phyloP scores from a whole-genome alignment of 1,140 invertebrate genomes.

The Mesaphorura yosii region DNA sequence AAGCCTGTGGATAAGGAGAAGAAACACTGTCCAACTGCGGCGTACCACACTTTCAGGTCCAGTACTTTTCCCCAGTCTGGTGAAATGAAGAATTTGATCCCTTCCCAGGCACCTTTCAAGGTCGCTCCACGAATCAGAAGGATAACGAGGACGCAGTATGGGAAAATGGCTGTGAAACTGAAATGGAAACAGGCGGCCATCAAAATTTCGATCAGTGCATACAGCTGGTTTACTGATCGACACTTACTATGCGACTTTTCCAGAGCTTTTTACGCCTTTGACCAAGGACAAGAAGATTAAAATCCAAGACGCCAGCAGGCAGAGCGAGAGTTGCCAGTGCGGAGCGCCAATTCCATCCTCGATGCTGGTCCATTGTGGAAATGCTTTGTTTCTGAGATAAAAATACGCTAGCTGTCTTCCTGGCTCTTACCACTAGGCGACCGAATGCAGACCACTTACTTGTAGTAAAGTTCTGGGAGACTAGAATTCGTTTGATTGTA shows the following conservation, averaged over 20 bases:
- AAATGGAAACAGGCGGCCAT: conserved; percentile 59
- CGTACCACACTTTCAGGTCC: conserved; percentile 49
- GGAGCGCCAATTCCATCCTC: conserved; percentile 58
- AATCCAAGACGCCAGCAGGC: conserved; percentile 63
- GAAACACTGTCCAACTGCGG: conserved; percentile 72
- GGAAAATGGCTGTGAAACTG: conserved; percentile 59
- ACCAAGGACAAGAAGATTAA: conserved; percentile 62
- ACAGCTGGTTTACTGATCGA: conserved; percentile 75
- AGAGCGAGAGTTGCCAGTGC: conserved; percentile 61
- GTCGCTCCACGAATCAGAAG: conserved; percentile 56
- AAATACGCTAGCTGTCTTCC: too few species aligned
- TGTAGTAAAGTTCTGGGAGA: conserved; percentile 33
- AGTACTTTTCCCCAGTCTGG: too few species aligned
- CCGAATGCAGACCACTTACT: conserved; percentile 30
- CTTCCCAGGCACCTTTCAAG: conserved; percentile 52
- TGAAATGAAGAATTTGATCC: background rate
- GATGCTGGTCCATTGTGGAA: conserved; percentile 55
- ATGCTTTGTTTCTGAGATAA: conserved; percentile 47
- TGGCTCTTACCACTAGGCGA: background rate
- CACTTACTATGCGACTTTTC: conserved; percentile 47
- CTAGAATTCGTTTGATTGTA: background rate
- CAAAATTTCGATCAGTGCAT: too few species aligned
- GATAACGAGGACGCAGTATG: conserved; percentile 63
- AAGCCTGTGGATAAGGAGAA: conserved; percentile 70
- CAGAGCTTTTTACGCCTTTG: conserved; percentile 63